Evolutionary conservation across 2,113 vertebrate genomes (phyloP).

Genomic region (Petrocephalus microphthalmus): DNA sequence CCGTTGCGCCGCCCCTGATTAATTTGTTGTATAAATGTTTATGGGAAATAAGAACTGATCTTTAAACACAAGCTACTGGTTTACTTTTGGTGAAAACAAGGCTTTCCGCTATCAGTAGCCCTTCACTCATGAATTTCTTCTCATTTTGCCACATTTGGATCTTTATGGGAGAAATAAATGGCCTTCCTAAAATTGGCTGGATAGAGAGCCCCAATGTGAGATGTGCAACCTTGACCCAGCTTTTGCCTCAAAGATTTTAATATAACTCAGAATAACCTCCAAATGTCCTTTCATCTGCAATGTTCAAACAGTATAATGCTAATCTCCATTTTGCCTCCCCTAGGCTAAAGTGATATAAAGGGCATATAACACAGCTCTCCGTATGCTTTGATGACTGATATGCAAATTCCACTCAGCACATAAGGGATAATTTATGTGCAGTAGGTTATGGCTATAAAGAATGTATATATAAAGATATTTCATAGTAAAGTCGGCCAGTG

Average conservation of each 20-base stretch:
- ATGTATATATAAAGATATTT: background rate
- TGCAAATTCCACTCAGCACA: background rate
- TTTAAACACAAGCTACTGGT: background rate
- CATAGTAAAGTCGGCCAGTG: background rate
- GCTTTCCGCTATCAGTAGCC: background rate
- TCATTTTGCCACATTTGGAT: background rate
- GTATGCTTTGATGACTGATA: background rate
- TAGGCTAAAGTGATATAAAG: background rate
- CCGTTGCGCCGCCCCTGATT: background rate
- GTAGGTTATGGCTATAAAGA: background rate
- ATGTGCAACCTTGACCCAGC: background rate
- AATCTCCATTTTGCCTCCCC: background rate
- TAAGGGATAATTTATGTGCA: background rate
- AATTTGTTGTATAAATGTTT: background rate
- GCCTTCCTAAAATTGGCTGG: background rate
- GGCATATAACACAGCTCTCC: background rate
- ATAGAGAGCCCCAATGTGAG: background rate
- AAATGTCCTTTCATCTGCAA: background rate
- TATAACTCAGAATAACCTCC: background rate
- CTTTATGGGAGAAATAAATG: background rate
- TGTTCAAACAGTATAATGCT: background rate
- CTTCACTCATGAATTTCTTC: background rate
- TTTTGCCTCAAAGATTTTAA: background rate
- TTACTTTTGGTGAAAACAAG: background rate
- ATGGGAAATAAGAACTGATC: background rate